phyloP scores from a whole-genome alignment of 2,113 vertebrate species.

The Myanophis thanlyinensis region DNA sequence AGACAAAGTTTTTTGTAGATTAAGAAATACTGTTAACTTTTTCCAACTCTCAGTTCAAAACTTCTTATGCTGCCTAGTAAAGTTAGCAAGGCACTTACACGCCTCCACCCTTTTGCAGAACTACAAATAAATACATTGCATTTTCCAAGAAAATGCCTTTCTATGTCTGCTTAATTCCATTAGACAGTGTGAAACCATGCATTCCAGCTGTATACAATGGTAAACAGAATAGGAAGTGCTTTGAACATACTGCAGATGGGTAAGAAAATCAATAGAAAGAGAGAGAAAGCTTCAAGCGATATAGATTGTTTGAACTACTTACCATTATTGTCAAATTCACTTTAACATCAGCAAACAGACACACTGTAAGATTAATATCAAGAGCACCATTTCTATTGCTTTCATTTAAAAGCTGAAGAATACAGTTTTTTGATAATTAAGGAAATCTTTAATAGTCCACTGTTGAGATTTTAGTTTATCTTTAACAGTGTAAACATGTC shows the following conservation, averaged over 20 bases:
- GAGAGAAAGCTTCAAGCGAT: conserved; percentile 64
- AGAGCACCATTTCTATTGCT: conserved; percentile 55
- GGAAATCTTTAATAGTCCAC: conserved; percentile 58
- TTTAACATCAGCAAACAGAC: conserved; percentile 67
- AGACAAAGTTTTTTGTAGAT: not conserved
- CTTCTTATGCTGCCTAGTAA: not conserved
- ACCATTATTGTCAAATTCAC: conserved; percentile 69
- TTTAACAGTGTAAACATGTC: conserved; percentile 10
- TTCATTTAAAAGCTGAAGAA: conserved; percentile 55
- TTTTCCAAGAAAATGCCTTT: conserved; percentile 57
- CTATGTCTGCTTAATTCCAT: conserved; percentile 56
- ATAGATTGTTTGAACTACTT: conserved; percentile 73
- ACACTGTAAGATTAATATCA: conserved; percentile 51
- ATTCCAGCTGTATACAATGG: conserved; percentile 43
- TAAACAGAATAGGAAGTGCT: conserved; percentile 61
- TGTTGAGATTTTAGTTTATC: conserved; percentile 55
- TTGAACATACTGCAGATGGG: conserved; percentile 44
- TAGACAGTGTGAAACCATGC: conserved; percentile 50
- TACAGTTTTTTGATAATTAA: conserved; percentile 68
- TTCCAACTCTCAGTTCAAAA: not conserved
- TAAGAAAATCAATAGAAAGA: conserved; percentile 70
- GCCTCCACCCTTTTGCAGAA: conserved; percentile 16
- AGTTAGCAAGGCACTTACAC: not conserved
- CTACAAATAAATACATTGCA: conserved; percentile 44
- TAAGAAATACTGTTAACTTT: not conserved